Evolutionary conservation across 2,113 vertebrate species (phyloP), one percentile per base, ranked within the genome.

Genomic region (Cacatua alba): DNA sequence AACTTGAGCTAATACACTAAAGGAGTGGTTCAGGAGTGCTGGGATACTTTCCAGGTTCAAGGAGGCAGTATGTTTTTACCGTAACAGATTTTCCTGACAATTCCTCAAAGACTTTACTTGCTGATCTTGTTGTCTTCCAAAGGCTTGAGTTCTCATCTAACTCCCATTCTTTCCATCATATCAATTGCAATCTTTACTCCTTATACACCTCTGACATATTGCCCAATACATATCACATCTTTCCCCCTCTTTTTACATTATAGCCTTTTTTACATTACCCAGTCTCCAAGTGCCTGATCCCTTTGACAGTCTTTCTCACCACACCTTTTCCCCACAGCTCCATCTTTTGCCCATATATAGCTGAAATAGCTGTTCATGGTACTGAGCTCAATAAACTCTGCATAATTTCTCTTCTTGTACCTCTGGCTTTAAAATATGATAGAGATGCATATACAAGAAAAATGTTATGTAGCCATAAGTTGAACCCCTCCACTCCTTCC

Each of bases 251-350:
- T 75, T 87, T 51, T 48, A n/a, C 2, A 8, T 62, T 20, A 17
- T 3, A 19, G 16, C 37, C 4, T 52, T 59, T 59, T 35, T 59
- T 59, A 35, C 14, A 5, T 59, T 59, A 35, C 11, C 26, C 21
- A 63, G 23, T 68, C 6, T 63, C 18, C 13, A 35, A 24, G 7
- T 48, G 23, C 7, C 23, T 46, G 17, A 70, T 48, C 19, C 11
- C 31, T 76, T 44, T 35, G 26, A 69, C 41, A 24, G 11, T 49
- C 49, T 41, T 86, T 69, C 41, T 81, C 17, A 59, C 49, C 43
- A 4, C 11, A 59, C 9, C 5, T 17, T 3, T 35, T 60, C 17
- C 11, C 7, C 6, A 1, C 4, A 68, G 7, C 7, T 44, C 21
- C 2, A 0, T 81, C 13, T 16, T 90, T 84, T 64, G 28, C 14